These are phyloP conservation scores for Tetanocera ferruginea DNA, from an alignment of 2,888 invertebrate genomes.

Conservation along the genomic window DNA sequence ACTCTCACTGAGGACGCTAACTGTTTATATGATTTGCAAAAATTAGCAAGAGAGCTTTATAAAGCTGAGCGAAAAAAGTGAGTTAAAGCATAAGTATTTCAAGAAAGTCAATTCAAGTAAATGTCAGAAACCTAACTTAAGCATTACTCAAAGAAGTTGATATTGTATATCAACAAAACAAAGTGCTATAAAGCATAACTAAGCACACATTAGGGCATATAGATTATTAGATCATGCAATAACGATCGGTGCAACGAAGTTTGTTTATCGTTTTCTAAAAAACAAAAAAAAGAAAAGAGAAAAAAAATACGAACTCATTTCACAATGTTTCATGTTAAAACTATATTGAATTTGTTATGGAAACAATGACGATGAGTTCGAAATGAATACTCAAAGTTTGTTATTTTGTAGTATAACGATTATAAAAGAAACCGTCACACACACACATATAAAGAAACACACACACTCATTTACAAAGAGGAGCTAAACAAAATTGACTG, in stretches of 20 bases:
- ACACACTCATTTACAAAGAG: constrained; percentile 8
- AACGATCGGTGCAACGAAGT: neutral
- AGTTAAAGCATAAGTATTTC: too few species aligned
- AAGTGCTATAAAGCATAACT: too few species aligned
- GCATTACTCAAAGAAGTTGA: too few species aligned
- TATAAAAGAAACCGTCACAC: too few species aligned
- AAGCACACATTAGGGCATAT: neutral
- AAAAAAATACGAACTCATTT: neutral
- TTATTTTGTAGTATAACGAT: constrained; percentile 6
- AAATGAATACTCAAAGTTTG: constrained; percentile 33
- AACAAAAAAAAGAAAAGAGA: neutral
- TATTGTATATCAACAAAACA: too few species aligned
- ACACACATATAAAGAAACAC: neutral
- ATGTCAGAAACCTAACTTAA: too few species aligned
- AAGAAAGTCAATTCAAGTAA: too few species aligned
- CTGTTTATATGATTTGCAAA: too few species aligned
- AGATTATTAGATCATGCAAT: neutral
- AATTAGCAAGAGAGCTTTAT: too few species aligned
- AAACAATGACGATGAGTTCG: constrained; percentile 6
- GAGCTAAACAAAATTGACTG: constrained; percentile 1
- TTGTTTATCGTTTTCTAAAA: neutral
- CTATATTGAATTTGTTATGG: neutral
- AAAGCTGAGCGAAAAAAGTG: too few species aligned
- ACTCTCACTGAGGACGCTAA: too few species aligned
- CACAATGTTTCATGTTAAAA: neutral